A percentile compares a stretch with the other conserved stretches of the same genome.
phyloP scores from a whole-genome alignment of 2,888 invertebrate species.

The Acrobeloides nanus region DNA sequence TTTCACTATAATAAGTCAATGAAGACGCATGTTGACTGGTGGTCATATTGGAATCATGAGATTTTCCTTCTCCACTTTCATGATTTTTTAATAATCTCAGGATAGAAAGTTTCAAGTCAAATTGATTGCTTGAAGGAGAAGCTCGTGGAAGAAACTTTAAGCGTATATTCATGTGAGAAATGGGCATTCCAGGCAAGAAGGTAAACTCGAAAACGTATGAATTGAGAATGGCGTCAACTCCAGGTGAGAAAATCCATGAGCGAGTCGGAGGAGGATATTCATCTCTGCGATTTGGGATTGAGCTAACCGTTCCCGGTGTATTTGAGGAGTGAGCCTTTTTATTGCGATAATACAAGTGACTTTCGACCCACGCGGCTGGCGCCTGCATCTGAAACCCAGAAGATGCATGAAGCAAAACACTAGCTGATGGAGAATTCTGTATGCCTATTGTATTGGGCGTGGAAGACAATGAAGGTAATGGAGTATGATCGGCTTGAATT shows the following conservation, averaged over 20 bases:
- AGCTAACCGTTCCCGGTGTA: neutral
- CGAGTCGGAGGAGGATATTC: neutral
- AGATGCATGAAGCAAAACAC: too few relatives aligned
- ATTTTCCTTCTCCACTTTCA: too few relatives aligned
- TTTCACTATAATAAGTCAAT: neutral
- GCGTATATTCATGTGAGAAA: conserved; percentile 1
- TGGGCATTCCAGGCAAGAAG: neutral
- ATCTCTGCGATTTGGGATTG: neutral
- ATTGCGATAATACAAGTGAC: too few relatives aligned
- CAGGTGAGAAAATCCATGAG: neutral
- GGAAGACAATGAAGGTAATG: too few relatives aligned
- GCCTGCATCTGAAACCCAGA: conserved; percentile 5
- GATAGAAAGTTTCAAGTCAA: too few relatives aligned
- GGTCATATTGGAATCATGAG: too few relatives aligned
- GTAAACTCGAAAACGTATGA: conserved; percentile 4
- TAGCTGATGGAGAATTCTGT: too few relatives aligned
- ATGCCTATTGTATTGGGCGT: too few relatives aligned
- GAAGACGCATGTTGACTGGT: too few relatives aligned
- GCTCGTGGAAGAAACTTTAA: conserved; percentile 1
- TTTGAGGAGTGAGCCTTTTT: neutral
- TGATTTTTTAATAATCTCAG: too few relatives aligned
- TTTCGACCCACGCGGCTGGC: conserved; percentile 4
- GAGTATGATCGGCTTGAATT: too few relatives aligned
- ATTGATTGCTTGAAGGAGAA: too few relatives aligned
- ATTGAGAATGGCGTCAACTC: neutral